A percentile compares a stretch with the other conserved stretches of the same genome.
These are phyloP conservation scores for Tadarida brasiliensis DNA, from an alignment of 2,797 vertebrate genomes.

Conservation along the genomic window DNA sequence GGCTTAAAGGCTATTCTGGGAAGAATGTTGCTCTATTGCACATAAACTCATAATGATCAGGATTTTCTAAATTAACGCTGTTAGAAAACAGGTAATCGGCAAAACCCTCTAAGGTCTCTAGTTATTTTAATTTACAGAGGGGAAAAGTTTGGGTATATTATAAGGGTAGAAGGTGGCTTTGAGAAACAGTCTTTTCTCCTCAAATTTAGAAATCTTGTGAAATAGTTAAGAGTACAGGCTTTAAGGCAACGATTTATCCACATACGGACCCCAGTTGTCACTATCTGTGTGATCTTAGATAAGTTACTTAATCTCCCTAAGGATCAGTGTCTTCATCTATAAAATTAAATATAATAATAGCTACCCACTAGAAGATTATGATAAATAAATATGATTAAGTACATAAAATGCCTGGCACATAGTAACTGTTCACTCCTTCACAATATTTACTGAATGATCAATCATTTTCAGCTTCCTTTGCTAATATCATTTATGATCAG, in stretches of 20 bases:
- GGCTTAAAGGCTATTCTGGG: background rate
- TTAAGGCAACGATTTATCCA: conserved; percentile 5
- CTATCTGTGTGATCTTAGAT: background rate
- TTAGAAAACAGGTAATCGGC: conserved; percentile 20
- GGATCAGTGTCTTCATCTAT: conserved; percentile 12
- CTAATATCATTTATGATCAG: conserved; percentile 50
- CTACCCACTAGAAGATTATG: conserved; percentile 40
- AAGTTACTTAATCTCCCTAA: conserved; percentile 35
- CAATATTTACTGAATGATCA: conserved; percentile 6
- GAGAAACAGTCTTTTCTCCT: background rate
- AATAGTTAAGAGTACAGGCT: background rate
- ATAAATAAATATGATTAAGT: conserved; percentile 62
- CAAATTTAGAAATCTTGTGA: conserved; percentile 45
- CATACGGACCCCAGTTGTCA: background rate
- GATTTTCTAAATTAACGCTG: background rate
- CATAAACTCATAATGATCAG: background rate
- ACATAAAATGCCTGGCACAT: background rate
- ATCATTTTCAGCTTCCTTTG: conserved; percentile 27
- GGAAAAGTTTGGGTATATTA: background rate
- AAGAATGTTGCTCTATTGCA: background rate
- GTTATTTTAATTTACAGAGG: conserved; percentile 48
- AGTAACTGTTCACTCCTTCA: conserved; percentile 19
- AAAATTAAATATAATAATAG: conserved; percentile 52
- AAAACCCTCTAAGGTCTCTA: conserved; percentile 56
- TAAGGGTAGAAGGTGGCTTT: conserved; percentile 22